Evolutionary conservation across 2,113 vertebrate genomes (phyloP), one percentile per base, ranked within the genome.

Genomic region (Anthoscopus minutus): DNA sequence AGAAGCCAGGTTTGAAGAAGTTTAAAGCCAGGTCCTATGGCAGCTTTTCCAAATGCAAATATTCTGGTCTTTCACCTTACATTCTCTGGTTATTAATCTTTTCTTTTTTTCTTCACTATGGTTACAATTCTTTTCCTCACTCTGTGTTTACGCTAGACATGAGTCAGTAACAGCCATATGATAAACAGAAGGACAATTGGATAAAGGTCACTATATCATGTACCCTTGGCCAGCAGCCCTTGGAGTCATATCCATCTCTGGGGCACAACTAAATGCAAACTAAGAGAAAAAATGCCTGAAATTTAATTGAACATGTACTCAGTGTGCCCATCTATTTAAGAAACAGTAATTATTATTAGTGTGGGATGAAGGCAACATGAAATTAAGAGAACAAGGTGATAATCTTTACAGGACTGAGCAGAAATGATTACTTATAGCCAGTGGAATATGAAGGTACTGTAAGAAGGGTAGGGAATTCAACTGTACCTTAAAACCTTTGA

Each of bases 1-100:
- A 93, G 76, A 88, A 96, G 76, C 64, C 94, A 93, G 91, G 80
- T 95, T 95, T 94, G 77, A 88, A 94, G 78, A 82, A 91, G 48
- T 58, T 94, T 83, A 81, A 90, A 92, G 82, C 50, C 78, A 93
- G 89, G 95, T 91, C 66, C 57, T 70, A 12, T 2, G 20, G 38
- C 71, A 95, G 62, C 30, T 88, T 85, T 96, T 86, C 81, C 85
- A 82, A 95, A 88, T 30, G 91, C 45, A 91, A 88, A 83, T 89
- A 92, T 66, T 87, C 27, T 83, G 44, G 48, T 88, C 67, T 93
- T 90, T 92, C 69, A 94, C 71, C 64, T 90, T 69, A 54, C 13
- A 10, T 88, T 93, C 91, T 90, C 71, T 70, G 81, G 44, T 61
- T 89, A 77, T 70, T 77, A 7, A 38, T 67, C 5, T 73, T 57